phyloP scores from a whole-genome alignment of 2,888 invertebrate species.

The Apamea sordens region DNA sequence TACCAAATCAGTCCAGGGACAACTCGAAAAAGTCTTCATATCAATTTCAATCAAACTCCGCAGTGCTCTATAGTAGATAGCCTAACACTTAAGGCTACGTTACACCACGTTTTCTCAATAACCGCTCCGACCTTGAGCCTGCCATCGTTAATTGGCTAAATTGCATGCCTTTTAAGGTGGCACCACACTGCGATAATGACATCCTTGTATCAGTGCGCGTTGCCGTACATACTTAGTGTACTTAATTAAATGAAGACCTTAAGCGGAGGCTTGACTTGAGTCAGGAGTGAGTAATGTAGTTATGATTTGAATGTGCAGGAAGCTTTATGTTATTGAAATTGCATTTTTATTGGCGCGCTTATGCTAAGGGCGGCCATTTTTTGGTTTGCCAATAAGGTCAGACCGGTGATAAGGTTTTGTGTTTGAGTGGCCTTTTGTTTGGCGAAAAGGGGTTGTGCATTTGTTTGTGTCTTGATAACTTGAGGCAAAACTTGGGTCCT shows the following conservation, averaged over 20 bases:
- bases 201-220: conserved; percentile 78
- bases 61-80: conserved; percentile 22
- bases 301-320: conserved; percentile 71
- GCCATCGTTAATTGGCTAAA: conserved; percentile 86
- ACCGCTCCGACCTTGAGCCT: conserved; percentile 80
- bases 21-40: conserved; percentile 6
- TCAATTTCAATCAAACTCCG: conserved; percentile 21
- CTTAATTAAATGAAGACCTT: conserved; percentile 77
- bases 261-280: conserved; percentile 61
- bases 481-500: background rate
- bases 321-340: conserved; percentile 68
- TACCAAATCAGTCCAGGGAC: background rate
- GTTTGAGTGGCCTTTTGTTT: conserved; percentile 41
- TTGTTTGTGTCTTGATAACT: background rate
- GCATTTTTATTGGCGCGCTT: conserved; percentile 60
- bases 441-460: background rate
- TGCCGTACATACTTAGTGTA: conserved; percentile 77
- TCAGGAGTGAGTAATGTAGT: conserved; percentile 68
- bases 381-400: conserved; percentile 49
- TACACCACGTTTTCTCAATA: conserved; percentile 80
- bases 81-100: conserved; percentile 63
- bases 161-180: conserved; percentile 84
- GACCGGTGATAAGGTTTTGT: conserved; percentile 18
- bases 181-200: conserved; percentile 80
- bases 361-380: conserved; percentile 54